Evolutionary conservation across 1,140 invertebrate species (phyloP).

Genomic region (Argopecten irradians): DNA sequence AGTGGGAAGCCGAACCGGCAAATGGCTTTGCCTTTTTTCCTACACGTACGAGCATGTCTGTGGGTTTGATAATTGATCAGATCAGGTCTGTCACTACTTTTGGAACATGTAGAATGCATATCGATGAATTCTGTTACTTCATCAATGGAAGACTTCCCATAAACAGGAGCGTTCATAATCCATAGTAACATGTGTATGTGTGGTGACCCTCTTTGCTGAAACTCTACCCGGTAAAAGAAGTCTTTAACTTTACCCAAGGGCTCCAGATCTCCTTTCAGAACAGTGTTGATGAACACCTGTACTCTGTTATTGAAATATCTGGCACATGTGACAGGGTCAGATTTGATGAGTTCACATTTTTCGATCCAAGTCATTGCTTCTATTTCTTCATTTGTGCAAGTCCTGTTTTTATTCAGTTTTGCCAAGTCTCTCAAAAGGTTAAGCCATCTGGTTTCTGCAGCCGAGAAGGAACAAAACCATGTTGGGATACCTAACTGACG

Average conservation of each 20-base stretch:
- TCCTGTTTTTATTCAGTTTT: constrained; percentile 10
- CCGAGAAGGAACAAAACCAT: constrained; percentile 28
- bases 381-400: constrained; percentile 25
- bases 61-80: constrained; percentile 48
- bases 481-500: constrained; percentile 44
- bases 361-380: neutral
- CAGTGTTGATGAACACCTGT: constrained; percentile 38
- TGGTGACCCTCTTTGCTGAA: constrained; percentile 60
- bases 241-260: constrained; percentile 34
- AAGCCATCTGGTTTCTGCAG: constrained; percentile 50
- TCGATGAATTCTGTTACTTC: constrained; percentile 42
- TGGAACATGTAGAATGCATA: constrained; percentile 37
- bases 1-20: constrained; percentile 57
- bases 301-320: constrained; percentile 40
- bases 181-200: constrained; percentile 76
- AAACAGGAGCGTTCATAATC: constrained; percentile 69
- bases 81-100: neutral
- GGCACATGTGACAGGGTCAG: constrained; percentile 48
- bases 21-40: constrained; percentile 36
- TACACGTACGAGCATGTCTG: constrained; percentile 52
- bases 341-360: too few species aligned
- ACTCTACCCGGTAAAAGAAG: constrained; percentile 40
- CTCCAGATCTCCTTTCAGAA: neutral
- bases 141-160: constrained; percentile 18
- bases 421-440: constrained; percentile 37